Percentiles rank a stretch among this genome's conserved stretches.
Evolutionary conservation across 92 coral and sea anemone genomes (phyloP).

Genomic region (Desmophyllum pertusum): DNA sequence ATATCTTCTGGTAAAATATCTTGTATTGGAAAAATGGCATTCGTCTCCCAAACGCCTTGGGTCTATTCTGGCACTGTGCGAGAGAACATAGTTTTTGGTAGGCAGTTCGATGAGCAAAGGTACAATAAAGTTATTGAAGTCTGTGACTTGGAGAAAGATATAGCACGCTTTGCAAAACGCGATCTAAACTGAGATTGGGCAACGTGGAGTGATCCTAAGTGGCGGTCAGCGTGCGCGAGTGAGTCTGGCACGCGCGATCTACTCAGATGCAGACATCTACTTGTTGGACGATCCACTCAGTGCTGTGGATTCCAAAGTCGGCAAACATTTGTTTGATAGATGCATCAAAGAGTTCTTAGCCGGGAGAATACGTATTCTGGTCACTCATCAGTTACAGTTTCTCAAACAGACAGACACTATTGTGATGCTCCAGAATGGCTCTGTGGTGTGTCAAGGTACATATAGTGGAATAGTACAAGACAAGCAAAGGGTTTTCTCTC

Average conservation of each 20-base stretch:
- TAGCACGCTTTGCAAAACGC: slow-evolving; percentile 18
- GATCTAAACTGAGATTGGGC: slow-evolving; percentile 46
- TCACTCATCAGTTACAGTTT: slow-evolving; percentile 32
- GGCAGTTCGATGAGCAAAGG: slow-evolving; percentile 50
- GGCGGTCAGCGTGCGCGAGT: slow-evolving; percentile 58
- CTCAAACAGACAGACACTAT: slow-evolving; percentile 24
- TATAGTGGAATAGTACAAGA: not conserved
- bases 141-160: slow-evolving; percentile 84
- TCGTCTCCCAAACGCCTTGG: slow-evolving; percentile 93
- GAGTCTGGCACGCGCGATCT: slow-evolving; percentile 43
- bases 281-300: slow-evolving; percentile 54
- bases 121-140: slow-evolving; percentile 70
- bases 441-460: slow-evolving; percentile 12
- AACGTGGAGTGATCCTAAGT: slow-evolving; percentile 45
- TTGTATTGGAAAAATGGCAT: slow-evolving; percentile 75
- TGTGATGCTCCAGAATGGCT: slow-evolving; percentile 14
- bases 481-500: not conserved
- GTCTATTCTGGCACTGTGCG: slow-evolving; percentile 92
- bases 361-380: slow-evolving; percentile 32
- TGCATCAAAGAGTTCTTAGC: slow-evolving; percentile 39
- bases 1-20: slow-evolving; percentile 71
- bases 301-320: slow-evolving; percentile 54
- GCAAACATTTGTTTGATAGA: slow-evolving; percentile 35
- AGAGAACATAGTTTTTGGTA: slow-evolving; percentile 91
- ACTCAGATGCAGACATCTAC: slow-evolving; percentile 50